Conservation (phyloP, 2,113 vertebrate genomes). For the Aptenodytes forsteri region DNA sequence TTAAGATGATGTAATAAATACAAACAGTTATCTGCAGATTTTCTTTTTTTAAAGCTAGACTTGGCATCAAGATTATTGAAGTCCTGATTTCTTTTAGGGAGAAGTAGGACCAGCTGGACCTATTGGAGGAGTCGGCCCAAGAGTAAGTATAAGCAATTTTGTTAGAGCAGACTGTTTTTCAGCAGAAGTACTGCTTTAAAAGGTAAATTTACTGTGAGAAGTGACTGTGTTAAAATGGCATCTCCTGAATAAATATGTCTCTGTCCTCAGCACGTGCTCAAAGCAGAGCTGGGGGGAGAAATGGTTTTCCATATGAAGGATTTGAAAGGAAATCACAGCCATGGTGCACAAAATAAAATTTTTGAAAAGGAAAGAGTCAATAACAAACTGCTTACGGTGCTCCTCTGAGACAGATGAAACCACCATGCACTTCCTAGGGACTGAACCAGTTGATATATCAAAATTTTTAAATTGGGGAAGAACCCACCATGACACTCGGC, state of each 20-base stretch:
- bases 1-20: neutral
- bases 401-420: neutral
- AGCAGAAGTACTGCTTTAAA: neutral
- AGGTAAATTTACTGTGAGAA: neutral
- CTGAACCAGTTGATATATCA: neutral
- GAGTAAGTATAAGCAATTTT: slow-evolving; percentile 77
- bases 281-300: neutral
- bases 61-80: neutral
- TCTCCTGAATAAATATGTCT: neutral
- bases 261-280: neutral
- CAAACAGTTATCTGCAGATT: neutral
- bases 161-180: neutral
- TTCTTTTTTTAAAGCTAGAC: neutral
- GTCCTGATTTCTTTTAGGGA: slow-evolving; percentile 80
- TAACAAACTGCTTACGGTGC: neutral
- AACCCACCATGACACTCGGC: neutral
- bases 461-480: neutral
- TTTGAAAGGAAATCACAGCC: neutral
- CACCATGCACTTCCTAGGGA: neutral
- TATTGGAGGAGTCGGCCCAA: slow-evolving; percentile 82
- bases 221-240: neutral
- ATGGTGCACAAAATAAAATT: neutral
- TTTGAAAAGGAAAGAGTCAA: neutral
- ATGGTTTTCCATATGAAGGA: neutral
- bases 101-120: slow-evolving; percentile 90